phyloP scores from a whole-genome alignment of 2,113 vertebrate genomes.

The Gavialis gangeticus region DNA sequence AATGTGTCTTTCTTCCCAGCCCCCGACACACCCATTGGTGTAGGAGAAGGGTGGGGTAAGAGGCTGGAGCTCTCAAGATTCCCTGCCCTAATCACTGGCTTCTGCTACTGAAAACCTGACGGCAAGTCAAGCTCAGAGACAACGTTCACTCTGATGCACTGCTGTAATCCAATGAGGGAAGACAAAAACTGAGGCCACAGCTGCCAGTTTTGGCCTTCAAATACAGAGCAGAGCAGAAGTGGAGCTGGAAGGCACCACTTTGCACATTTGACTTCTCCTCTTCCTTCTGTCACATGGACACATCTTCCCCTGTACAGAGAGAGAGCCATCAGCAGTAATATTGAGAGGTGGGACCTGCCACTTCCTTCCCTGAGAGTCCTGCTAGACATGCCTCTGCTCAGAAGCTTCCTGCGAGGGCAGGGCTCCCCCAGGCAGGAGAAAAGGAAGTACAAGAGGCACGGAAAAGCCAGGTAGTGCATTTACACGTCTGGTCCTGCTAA shows the following conservation, averaged over 20 bases:
- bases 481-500: too few species aligned
- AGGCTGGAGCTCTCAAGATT: not conserved
- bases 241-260: not conserved
- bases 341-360: too few species aligned
- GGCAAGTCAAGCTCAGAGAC: not conserved
- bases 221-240: not conserved
- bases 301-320: not conserved
- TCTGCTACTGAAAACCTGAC: not conserved
- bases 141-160: not conserved
- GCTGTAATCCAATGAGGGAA: not conserved
- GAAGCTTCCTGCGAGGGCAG: too few species aligned
- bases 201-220: not conserved
- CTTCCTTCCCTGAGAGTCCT: too few species aligned
- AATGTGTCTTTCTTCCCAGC: slow-evolving; percentile 21
- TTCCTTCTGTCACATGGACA: not conserved
- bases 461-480: too few species aligned
- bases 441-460: too few species aligned
- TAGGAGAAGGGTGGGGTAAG: not conserved
- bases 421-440: too few species aligned
- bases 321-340: too few species aligned
- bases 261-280: not conserved
- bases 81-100: not conserved
- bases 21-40: not conserved
- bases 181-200: not conserved
- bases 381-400: too few species aligned